Evolutionary conservation across 2,888 invertebrate species (phyloP), one percentile per base, ranked within the genome.

Genomic region (Mythimna ferrago): DNA sequence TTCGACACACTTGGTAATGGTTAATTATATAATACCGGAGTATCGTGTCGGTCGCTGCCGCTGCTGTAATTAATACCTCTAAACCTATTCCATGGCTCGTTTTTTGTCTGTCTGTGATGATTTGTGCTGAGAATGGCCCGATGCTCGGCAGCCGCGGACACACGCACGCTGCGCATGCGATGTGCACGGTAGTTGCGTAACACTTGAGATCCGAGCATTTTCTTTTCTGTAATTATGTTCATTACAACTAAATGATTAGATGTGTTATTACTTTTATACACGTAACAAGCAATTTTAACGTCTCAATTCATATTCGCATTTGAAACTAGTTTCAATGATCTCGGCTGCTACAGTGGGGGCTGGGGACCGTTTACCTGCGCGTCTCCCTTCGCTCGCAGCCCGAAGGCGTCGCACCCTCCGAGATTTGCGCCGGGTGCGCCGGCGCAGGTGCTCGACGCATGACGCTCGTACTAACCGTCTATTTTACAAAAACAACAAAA

Each of bases 361-460:
- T 86, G 86, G 87, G 87, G 92, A 88, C 92, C 93, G 94, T 92
- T 95, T 95, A 95, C 95, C 95, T 95, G 95, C 93, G 88, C 87
- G 85, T 86, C 87, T 89, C 90, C 90, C 88, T 88, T 88, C 84
- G 87, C 83, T 65, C 78, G 67, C 16, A 73, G 80, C 80, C 87
- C 87, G 75, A 83, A 85, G 86, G 86, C 85, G 51, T 83, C 87
- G 94, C 95, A 94, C 95, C 95, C 95, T 94, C 92, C 89, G 94
- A 92, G 93, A 94, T 93, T 93, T 92, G 92, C 92, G 91, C 94
- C 94, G 95, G 94, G 94, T 94, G 94, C 90, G 89, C 90, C 19
- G 61, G 90, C 93, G 95, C 95, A 95, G 95, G 95, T 95, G 95
- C 91, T 87, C 92, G 90, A 90, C 93, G 93, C 92, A 91, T 93